Base-by-base conservation (phyloP, 2,888 invertebrate genomes). In the Tenthredo distinguenda region DNA sequence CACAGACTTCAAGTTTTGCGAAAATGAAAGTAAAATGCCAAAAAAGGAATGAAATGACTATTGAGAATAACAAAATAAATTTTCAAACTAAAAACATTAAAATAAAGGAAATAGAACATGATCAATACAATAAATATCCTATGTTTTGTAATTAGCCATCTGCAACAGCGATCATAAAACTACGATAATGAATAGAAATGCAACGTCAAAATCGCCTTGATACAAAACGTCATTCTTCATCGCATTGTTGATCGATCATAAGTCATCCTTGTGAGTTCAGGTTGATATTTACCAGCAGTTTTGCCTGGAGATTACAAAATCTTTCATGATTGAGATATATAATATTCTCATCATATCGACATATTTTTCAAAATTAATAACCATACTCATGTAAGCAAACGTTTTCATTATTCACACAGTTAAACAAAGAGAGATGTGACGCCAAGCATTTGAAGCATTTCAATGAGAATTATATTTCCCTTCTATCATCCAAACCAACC, bases 231-330 rank as follows among this genome's bases (percentile, higher is more conserved):
- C n/a, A 26, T 21, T 74, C 2, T 21, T 47, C 12, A 74, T 74
- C 37, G 34, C 37, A 37, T 18, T 72, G 9, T 72, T 40, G 12
- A 72, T n/a, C 37, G 40, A 72, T 37, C 40, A 4, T 34, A 6
- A 72, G 43, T 9, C 12, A n/a, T 62, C 62, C 15, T 40, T 40
- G 58, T 40, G 40, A 37, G 58, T 40, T 81, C 12, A 81, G 40
- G 15, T 62, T 15, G 58, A 37, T 81, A 81, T 81, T 58, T 21
- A 81, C 21, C 21, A 40, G 58, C 62, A 81, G 81, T 62, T 40
- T n/a, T 40, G 26, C 40, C 12, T 43, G 1, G 12, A 58, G 37
- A 55, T 47, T 55, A 31, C 34, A 1, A 40, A n/a, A 34, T n/a
- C 5, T 77, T 26, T 18, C 9, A 77, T 31, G 55, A 77, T 12